A percentile compares a stretch with the other conserved stretches of the same genome.
These are phyloP conservation scores for Tonatia bakeri DNA, from an alignment of 2,113 vertebrate genomes.

Conservation along the genomic window DNA sequence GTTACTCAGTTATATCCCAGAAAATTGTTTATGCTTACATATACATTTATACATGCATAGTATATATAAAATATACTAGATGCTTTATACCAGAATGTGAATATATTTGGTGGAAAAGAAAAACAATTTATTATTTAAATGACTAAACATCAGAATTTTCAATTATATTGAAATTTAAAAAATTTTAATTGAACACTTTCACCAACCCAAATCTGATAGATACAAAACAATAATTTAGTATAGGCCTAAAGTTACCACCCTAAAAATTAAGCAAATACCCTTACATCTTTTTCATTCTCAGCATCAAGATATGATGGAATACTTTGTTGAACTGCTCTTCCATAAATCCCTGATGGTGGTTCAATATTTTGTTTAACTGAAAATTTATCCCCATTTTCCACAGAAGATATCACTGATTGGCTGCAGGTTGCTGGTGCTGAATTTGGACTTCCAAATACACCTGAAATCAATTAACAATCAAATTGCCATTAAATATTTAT, in stretches of 20 bases:
- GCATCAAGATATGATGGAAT: conserved; percentile 55
- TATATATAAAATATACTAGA: not conserved
- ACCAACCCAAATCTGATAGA: not conserved
- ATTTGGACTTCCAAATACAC: conserved; percentile 84
- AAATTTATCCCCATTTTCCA: conserved; percentile 75
- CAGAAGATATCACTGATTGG: conserved; percentile 67
- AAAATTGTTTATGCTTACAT: not conserved
- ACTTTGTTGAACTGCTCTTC: conserved; percentile 73
- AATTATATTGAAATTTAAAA: not conserved
- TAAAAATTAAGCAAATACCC: not conserved
- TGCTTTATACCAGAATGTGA: not conserved
- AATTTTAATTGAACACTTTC: not conserved
- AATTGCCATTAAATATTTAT: conserved; percentile 24
- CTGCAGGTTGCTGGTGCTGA: conserved; percentile 55
- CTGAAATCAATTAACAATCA: conserved; percentile 76
- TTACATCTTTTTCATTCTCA: conserved; percentile 78
- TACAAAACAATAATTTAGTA: not conserved
- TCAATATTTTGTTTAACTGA: conserved; percentile 66
- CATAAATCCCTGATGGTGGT: conserved; percentile 75
- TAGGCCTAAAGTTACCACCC: conserved; percentile 9
- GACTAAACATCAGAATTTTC: not conserved
- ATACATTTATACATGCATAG: not conserved
- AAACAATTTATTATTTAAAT: not conserved
- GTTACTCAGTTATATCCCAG: not conserved
- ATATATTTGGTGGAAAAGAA: not conserved